Base-by-base conservation (phyloP, 2,888 invertebrate genomes). In the Polymixis flavicincta region DNA sequence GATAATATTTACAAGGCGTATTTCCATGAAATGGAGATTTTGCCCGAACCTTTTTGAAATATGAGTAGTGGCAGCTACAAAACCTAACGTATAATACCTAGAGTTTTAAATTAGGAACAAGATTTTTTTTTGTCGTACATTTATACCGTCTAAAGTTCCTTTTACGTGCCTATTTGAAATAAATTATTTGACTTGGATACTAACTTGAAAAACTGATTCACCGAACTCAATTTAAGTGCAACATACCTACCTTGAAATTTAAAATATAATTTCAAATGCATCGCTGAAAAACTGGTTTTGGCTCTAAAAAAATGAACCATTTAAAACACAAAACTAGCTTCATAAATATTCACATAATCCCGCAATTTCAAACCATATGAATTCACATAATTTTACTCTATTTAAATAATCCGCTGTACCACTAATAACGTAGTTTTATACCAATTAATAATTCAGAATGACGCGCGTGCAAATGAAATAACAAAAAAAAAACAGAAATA, bases 361-460 rank as follows among this genome's bases (percentile, higher is more conserved):
- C 6, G 25, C 48, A 80, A 80, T 65, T 81, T n/a, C 2, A 50
- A 61, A 52, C 74, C 37, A 48, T 45, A 66, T 1, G 28, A 66
- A 68, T 69, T 76, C 59, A 65, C 22, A 68, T 60, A 55, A 59
- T 25, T 59, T 59, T 54, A 61, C 22, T 73, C 25, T 37, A 63
- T 57, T 76, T 57, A 63, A 55, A 63, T 65, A 77, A 82, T 77
- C 74, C 68, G 17, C 57, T 71, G 3, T 64, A 76, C 32, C 55
- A 71, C 69, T 77, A 69, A 74, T 60, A 79, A 63, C 61, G 54
- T 61, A 74, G 42, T 68, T 76, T 74, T 64, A 71, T 52, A 69
- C 59, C 77, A 78, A 70, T 64, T 75, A 70, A 83, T 80, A 52
- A 76, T 85, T 74, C 37, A 25, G 37, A 74, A 87, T 80, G 84